Evolutionary conservation across 2,888 invertebrate species (phyloP).

Genomic region (Netelia virgata): DNA sequence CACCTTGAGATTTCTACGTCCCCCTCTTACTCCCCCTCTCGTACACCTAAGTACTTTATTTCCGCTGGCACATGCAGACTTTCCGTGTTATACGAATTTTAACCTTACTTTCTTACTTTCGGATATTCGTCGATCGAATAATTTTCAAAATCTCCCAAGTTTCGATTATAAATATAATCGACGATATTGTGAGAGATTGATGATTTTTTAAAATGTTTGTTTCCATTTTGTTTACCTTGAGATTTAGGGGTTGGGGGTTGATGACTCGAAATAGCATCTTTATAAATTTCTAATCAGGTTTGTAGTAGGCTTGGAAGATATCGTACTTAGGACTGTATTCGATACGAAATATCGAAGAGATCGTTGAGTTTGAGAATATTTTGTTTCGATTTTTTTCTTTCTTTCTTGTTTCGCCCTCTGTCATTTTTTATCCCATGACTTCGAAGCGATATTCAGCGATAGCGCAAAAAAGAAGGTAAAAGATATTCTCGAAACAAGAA

Average conservation of each 20-base stretch:
- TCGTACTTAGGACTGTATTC: not conserved
- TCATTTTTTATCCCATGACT: not conserved
- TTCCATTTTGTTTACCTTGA: too few species aligned
- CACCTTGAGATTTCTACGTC: slow-evolving; percentile 75
- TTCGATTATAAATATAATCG: too few species aligned
- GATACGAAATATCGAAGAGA: not conserved
- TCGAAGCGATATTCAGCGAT: not conserved
- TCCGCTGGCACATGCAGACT: not conserved
- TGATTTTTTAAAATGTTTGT: too few species aligned
- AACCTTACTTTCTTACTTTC: too few species aligned
- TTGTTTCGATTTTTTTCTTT: not conserved
- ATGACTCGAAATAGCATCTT: too few species aligned
- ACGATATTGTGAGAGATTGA: too few species aligned
- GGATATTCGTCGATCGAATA: too few species aligned
- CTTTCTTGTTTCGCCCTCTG: not conserved
- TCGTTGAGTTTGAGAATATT: not conserved
- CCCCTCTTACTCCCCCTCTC: not conserved
- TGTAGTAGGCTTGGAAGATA: too few species aligned
- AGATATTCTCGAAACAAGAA: slow-evolving; percentile 25
- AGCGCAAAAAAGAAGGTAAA: slow-evolving; percentile 2
- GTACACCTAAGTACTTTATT: slow-evolving; percentile 9
- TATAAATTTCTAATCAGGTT: too few species aligned
- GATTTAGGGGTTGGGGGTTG: too few species aligned
- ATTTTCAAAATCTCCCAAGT: too few species aligned
- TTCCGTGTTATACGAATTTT: not conserved